Percentiles rank a stretch among this genome's conserved stretches.
phyloP scores from a whole-genome alignment of 2,113 vertebrate genomes.

The Macrotus californicus region DNA sequence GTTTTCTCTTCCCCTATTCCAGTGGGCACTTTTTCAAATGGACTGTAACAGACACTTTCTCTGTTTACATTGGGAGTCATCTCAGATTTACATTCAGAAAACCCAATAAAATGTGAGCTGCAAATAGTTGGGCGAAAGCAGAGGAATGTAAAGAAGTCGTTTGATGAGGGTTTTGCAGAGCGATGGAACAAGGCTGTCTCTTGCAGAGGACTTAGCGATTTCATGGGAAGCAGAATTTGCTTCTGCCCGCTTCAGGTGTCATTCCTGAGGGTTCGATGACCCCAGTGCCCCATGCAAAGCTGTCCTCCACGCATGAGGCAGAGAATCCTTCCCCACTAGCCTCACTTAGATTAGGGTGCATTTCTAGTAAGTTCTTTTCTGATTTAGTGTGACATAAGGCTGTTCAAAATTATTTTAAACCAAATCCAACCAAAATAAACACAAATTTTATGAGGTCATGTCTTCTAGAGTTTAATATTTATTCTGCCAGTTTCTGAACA shows the following conservation, averaged over 20 bases:
- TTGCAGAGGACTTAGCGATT: neutral
- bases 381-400: neutral
- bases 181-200: neutral
- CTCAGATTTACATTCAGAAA: conserved; percentile 46
- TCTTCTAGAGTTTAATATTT: neutral
- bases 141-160: neutral
- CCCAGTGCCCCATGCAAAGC: neutral
- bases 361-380: neutral
- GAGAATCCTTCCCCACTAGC: neutral
- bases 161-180: neutral
- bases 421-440: neutral
- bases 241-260: neutral
- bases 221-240: neutral
- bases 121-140: neutral
- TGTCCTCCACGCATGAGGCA: fast-evolving
- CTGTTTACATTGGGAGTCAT: neutral
- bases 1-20: conserved; percentile 35
- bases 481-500: neutral
- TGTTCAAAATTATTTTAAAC: neutral
- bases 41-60: neutral
- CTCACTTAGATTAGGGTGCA: neutral
- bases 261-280: neutral
- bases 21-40: conserved; percentile 49
- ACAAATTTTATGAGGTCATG: neutral
- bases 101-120: neutral